These are phyloP conservation scores for Augochlora pura DNA, from an alignment of 1,140 invertebrate genomes.

Conservation along the genomic window DNA sequence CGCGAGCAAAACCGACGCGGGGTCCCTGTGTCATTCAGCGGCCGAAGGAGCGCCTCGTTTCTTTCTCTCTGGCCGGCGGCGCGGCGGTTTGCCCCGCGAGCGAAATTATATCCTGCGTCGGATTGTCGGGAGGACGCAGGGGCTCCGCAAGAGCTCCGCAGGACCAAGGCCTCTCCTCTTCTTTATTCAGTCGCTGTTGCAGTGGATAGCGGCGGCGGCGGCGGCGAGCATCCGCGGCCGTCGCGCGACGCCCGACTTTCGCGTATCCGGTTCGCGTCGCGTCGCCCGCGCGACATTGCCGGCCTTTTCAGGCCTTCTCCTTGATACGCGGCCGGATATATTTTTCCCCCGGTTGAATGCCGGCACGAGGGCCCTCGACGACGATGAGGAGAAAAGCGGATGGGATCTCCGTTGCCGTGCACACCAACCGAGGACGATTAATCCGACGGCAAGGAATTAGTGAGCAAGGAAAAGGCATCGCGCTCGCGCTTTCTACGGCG, in stretches of 20 bases:
- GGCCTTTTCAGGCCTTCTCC: slow-evolving; percentile 30
- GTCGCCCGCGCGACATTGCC: slow-evolving; percentile 20
- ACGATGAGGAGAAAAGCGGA: slow-evolving; percentile 12
- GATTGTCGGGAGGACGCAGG: slow-evolving; percentile 29
- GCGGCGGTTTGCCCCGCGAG: neutral
- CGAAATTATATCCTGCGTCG: slow-evolving; percentile 42
- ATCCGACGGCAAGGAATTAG: slow-evolving; percentile 37
- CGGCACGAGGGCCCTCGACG: slow-evolving; percentile 32
- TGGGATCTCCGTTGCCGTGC: neutral
- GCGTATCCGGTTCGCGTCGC: neutral
- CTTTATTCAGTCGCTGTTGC: slow-evolving; percentile 37
- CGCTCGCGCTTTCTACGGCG: slow-evolving; percentile 12
- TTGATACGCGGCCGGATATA: slow-evolving; percentile 41
- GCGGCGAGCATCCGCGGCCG: neutral
- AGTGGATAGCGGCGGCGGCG: slow-evolving; percentile 21
- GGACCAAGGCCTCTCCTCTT: slow-evolving; percentile 16
- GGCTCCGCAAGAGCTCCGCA: too few species aligned
- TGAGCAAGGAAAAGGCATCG: slow-evolving; percentile 38
- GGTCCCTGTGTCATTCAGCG: slow-evolving; percentile 15
- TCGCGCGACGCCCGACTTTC: slow-evolving; percentile 47
- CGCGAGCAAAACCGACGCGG: neutral
- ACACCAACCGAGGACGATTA: slow-evolving; percentile 18
- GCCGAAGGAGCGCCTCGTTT: slow-evolving; percentile 1
- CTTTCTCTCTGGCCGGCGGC: neutral
- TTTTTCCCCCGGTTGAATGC: slow-evolving; percentile 16